Base-by-base conservation (phyloP, 2,113 vertebrate species). In the Daubentonia madagascariensis region DNA sequence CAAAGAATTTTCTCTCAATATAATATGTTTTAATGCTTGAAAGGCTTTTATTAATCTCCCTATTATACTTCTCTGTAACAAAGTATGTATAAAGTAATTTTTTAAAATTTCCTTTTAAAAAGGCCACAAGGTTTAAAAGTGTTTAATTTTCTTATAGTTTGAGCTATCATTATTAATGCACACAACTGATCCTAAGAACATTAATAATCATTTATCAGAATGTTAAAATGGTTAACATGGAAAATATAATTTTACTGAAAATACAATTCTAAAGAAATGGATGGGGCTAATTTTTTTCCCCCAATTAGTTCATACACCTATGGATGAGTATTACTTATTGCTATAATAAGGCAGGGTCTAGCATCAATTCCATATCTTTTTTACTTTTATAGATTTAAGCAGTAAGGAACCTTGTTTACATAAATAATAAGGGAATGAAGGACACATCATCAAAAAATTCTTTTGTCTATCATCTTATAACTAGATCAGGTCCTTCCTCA, bases 121-220 rank as follows among this genome's bases (percentile, higher is more conserved):
- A 63, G 6, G 65, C 37, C 40, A 13, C 37, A 78, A 84, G 18
- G 22, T 25, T 94, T 93, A 43, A 83, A 94, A 93, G 20, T 37
- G 17, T 95, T 93, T 12, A 17, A 73, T 95, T 91, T 96, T 89
- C 79, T 85, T 91, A 57, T 78, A 45, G n/a, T 73, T 84, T 63
- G 54, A 93, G 48, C 22, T 85, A 22, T 79, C 59, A 72, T 79
- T 85, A 89, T 28, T 91, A 89, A 93, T 10, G 84, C 4, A 75
- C 48, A 73, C 4, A 48, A 93, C 5, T 20, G 61, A 87, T 63
- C 73, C 73, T 92, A 92, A 96, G 45, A 90, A 79, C n/a, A 96
- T 73, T 93, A 95, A 87, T n/a, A 89, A 76, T 84, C 92, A 87
- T 78, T 70, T 73, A 89, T 54, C 84, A 96, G 50, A 86, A 91